Percentiles rank a stretch among this genome's conserved stretches.
phyloP scores from a whole-genome alignment of 2,113 vertebrate species.

The Mixornis gularis region DNA sequence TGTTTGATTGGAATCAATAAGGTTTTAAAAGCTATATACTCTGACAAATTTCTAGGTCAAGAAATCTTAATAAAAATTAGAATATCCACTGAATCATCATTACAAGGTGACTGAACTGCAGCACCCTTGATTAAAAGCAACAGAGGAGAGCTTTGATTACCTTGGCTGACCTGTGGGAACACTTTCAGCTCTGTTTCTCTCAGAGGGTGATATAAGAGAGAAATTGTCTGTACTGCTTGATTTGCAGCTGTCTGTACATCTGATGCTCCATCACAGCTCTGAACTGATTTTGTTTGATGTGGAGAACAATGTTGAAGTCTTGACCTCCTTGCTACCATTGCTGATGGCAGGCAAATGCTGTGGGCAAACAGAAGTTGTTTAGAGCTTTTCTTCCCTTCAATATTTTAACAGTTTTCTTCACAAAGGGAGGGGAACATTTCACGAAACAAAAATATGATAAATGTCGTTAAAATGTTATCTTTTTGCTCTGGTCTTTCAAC shows the following conservation, averaged over 20 bases:
- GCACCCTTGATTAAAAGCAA: slow-evolving; percentile 44
- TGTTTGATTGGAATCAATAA: not conserved
- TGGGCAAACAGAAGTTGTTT: slow-evolving; percentile 31
- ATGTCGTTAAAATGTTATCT: not conserved
- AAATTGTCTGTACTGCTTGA: slow-evolving; percentile 65
- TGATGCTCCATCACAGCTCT: slow-evolving; percentile 58
- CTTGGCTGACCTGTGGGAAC: slow-evolving; percentile 64
- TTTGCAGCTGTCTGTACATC: slow-evolving; percentile 54
- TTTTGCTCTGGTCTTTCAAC: not conserved
- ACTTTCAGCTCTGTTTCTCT: slow-evolving; percentile 66
- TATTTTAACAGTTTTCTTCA: not conserved
- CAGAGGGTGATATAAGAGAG: slow-evolving; percentile 42
- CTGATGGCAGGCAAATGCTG: slow-evolving; percentile 32
- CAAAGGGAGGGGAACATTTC: not conserved
- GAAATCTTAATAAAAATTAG: slow-evolving; percentile 35
- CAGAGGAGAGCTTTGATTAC: slow-evolving; percentile 69
- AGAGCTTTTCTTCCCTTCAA: slow-evolving; percentile 17
- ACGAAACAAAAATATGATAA: not conserved
- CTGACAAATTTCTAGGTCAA: not conserved
- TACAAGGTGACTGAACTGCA: slow-evolving; percentile 22
- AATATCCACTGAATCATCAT: slow-evolving; percentile 23
- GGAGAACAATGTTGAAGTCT: slow-evolving; percentile 46
- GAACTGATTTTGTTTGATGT: slow-evolving; percentile 71
- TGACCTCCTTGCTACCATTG: slow-evolving; percentile 56
- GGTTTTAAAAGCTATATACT: not conserved